Evolutionary conservation across 2,888 invertebrate genomes (phyloP).

Genomic region (Apamea monoglypha): DNA sequence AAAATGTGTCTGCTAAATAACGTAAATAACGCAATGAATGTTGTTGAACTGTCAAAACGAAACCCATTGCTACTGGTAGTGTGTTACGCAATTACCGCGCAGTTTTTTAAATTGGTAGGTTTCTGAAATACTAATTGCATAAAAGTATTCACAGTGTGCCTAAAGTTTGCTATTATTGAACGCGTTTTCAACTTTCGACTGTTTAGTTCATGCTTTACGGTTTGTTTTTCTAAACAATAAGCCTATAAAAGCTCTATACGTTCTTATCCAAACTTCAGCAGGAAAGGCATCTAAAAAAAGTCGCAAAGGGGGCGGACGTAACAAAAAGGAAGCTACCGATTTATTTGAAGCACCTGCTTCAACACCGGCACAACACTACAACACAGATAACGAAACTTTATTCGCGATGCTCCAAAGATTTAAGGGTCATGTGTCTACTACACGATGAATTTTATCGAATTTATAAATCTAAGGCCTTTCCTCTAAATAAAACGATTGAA

Average conservation of each 20-base stretch:
- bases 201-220: neutral
- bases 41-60: no score
- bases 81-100: no score
- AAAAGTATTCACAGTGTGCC: neutral
- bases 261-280: constrained; percentile 21
- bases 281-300: constrained; percentile 47
- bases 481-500: constrained; percentile 58
- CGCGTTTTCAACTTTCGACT: neutral
- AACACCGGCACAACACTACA: constrained; percentile 38
- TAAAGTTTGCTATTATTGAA: neutral
- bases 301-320: constrained; percentile 63
- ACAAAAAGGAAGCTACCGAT: constrained; percentile 75
- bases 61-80: no score
- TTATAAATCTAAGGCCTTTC: constrained; percentile 37
- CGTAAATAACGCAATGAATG: no score
- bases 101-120: neutral
- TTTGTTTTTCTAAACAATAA: constrained; percentile 5
- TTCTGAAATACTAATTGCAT: neutral
- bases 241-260: constrained; percentile 16
- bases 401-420: constrained; percentile 32
- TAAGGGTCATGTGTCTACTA: neutral
- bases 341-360: constrained; percentile 67
- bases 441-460: constrained; percentile 16
- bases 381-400: constrained; percentile 51
- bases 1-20: no score